Evolutionary conservation across 1,140 invertebrate species (phyloP), one percentile per base, ranked within the genome.

Genomic region (Trachymyrmex septentrionalis): DNA sequence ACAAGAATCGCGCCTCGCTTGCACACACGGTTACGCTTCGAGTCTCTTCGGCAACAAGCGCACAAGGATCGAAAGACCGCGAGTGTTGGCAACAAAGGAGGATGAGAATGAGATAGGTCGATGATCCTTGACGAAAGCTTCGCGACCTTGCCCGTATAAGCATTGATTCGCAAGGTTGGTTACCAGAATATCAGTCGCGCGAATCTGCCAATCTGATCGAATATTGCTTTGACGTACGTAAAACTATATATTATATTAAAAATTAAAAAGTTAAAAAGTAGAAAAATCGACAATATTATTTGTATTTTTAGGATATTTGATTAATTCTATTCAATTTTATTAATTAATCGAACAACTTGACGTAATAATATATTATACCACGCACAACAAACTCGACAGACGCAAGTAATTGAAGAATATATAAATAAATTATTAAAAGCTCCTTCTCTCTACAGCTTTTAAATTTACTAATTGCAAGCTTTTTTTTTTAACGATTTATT

Each of bases 121-220:
- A 88, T 86, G 88, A 88, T 90, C 85, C 84, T 88, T 75, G 71
- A 88, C 64, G 24, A 64, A n/a, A 59, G 61, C 48, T 59, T 64
- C 7, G 44, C 84, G 88, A 82, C 88, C 88, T 89, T 88, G 87
- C 50, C 69, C 71, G 48, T 64, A 55, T 53, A 66, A n/a, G 16
- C 12, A 59, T 67, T 21, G 53, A 72, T 78, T 50, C 59, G 61
- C 76, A 59, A 73, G 63, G n/a, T 71, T 78, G 59, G 21, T 82
- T 73, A 63, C 21, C 53, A 34, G 21, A 57, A 72, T 67, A 19
- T 59, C 21, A 48, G 38, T 48, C 38, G 59, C 19, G 24, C 19
- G 24, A 38, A 38, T 38, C 34, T 63, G 19, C 19, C 34, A 67
- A 27, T 48, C 30, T 14, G 27, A 81, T 44, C 53, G 53, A 82